Evolutionary conservation across 2,888 invertebrate genomes (phyloP), one percentile per base, ranked within the genome.

Genomic region (Scotopteryx bipunctaria): DNA sequence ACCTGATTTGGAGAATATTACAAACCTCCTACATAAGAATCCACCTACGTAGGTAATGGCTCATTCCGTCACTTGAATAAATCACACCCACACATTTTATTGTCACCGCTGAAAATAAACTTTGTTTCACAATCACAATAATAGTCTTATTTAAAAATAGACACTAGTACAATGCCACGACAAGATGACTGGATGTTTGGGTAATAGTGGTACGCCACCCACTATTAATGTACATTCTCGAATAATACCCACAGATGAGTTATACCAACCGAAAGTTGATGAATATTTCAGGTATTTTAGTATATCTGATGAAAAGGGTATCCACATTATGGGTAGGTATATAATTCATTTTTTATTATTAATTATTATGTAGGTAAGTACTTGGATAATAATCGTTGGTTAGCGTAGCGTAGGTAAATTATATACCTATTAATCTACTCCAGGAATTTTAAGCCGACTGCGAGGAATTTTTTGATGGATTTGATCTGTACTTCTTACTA

Each of bases 251-350:
- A 59, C 32, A 55, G 43, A 16, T 57, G 47, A 67, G 67, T 11
- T 25, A 35, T 27, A 16, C 9, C 1, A 19, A 29, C 11, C 9
- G 14, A 21, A 41, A 56, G 65, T 65, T 54, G 50, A 54, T 66
- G 62, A 67, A 67, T 68, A 67, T 64, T 70, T 65, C 57, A 65
- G 63, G 62, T 66, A 69, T 71, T 73, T 63, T 56, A 63, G 57
- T n/a, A n/a, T n/a, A n/a, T 57, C 45, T 60, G 52, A 53, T 63
- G 53, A 45, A 42, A 62, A 50, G 21, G 49, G 71, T 74, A 65
- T 52, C 79, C 66, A 80, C 58, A 23, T n/a, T n/a, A n/a, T n/a
- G n/a, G n/a, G n/a, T n/a, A n/a, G n/a, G n/a, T n/a, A n/a, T n/a
- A n/a, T n/a, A n/a, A n/a, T n/a, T n/a, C n/a, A n/a, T n/a, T n/a